A percentile compares a stretch with the other conserved stretches of the same genome.
phyloP scores from a whole-genome alignment of 2,888 invertebrate species.

The Palloptera scutellata region DNA sequence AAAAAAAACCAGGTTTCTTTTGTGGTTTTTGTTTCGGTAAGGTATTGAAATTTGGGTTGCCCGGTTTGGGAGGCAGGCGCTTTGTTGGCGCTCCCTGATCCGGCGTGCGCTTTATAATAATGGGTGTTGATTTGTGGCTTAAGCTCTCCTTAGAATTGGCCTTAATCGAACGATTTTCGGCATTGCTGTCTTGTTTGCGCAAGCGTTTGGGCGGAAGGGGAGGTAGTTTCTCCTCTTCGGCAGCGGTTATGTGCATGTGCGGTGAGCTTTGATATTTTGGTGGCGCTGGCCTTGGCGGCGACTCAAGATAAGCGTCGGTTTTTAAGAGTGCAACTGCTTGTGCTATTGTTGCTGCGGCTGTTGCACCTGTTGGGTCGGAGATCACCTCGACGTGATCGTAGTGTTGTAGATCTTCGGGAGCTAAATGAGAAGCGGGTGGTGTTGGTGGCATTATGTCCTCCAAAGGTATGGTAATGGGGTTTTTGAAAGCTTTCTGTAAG shows the following conservation, averaged over 20 bases:
- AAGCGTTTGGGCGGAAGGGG: conserved; percentile 83
- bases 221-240: conserved; percentile 73
- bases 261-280: conserved; percentile 51
- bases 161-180: conserved; percentile 57
- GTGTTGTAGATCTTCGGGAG: conserved; percentile 63
- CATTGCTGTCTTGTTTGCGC: conserved; percentile 67
- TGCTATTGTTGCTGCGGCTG: too few species aligned
- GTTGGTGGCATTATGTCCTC: conserved; percentile 67
- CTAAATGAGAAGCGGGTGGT: conserved; percentile 55
- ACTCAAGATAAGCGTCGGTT: conserved; percentile 10
- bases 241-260: conserved; percentile 59
- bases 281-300: conserved; percentile 38
- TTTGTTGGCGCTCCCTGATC: conserved; percentile 67
- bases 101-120: conserved; percentile 60
- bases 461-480: conserved; percentile 77
- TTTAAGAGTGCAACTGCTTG: conserved; percentile 1
- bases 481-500: conserved; percentile 84
- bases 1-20: conserved; percentile 71
- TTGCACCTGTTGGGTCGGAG: conserved; percentile 55
- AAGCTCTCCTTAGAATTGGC: conserved; percentile 42
- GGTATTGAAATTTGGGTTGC: conserved; percentile 54
- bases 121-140: conserved; percentile 50
- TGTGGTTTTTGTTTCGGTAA: conserved; percentile 64
- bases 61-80: conserved; percentile 66
- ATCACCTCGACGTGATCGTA: conserved; percentile 63